Base-by-base conservation (phyloP, 2,888 invertebrate species). In the Cephonodes hylas region DNA sequence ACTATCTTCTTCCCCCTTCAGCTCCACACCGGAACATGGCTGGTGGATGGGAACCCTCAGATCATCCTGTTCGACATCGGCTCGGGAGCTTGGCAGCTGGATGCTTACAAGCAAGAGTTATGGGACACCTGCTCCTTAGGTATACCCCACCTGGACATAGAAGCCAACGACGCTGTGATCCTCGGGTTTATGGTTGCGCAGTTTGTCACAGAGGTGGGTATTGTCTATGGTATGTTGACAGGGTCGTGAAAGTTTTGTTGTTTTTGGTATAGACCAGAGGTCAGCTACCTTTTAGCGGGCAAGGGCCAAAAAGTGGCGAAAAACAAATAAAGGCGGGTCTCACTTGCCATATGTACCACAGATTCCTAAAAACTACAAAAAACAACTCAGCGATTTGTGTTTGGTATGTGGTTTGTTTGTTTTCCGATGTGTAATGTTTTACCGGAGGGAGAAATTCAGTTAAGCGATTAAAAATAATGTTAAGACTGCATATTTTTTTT, bases 21-120 rank as follows among this genome's bases (percentile, higher is more conserved):
- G 96, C 93, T 98, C 8, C 96, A 97, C 79, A 98, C 97, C 34
- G 99, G 99, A n/a, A 96, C 99, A 2, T 99, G 99, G 99, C 89
- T 99, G 58, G 99, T 99, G 1, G 99, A 99, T 80, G 99, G 99
- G n/a, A 99, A 99, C 92, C 99, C 99, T 0, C 98, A 98, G 86
- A 96, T 99, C 45, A 96, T 99, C 60, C 93, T 99, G 3, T 99
- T 99, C 92, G 99, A 99, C 86, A 97, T 99, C 80, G 97, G 98
- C 0, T 98, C 98, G 0, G 99, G 96, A 0, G 97, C 98, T 0
- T 98, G 98, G 97, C 98, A 98, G 85, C 86, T 99, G 78, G 98
- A 99, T 84, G 96, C 96, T 63, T 99, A 96, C 93, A 99, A 99
- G 81, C 96, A 96, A 20, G 98, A 99, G 83, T 86, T 99, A 34